Evolutionary conservation across 1,140 invertebrate genomes (phyloP), one percentile per base, ranked within the genome.

Genomic region (Heliconius melpomene): DNA sequence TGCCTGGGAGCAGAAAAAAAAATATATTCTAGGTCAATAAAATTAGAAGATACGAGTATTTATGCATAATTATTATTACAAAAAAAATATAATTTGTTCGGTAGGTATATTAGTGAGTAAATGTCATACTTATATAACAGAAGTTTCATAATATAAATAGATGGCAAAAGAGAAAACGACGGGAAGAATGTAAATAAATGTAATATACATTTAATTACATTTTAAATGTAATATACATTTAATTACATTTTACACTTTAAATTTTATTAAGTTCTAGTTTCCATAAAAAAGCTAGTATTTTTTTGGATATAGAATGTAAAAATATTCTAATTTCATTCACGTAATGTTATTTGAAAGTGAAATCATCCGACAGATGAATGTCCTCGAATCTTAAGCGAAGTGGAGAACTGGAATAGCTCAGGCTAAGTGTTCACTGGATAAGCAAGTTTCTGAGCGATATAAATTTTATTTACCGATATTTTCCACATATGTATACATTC

Each of bases 331-430:
- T 29, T 29, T 66, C 26, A 29, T 66, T 29, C 26, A 66, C 26
- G 60, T 66, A 66, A 66, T 75, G 50, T 40, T 75, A 75, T 75
- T 75, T 75, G 74, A 75, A 75, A 75, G 74, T 75, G 74, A 75
- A 75, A 75, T 75, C 54, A 75, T 38, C 74, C 74, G 36, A 75
- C 38, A 60, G 54, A 75, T 75, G 74, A 75, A 60, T 75, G 74
- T 26, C n/a, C 74, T 75, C 74, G 54, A 75, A 75, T 38, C 52
- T 60, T 75, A 66, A 75, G 54, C 74, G 54, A 66, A 75, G 52
- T 66, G 74, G 54, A 66, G 74, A 74, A 52, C 54, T 66, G 54
- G 38, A 38, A n/a, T 38, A 26, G 16, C 54, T 38, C 40, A 75
- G 74, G 54, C n/a, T 66, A 2, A 23, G 32, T 66, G 54, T 40